Conservation (phyloP, 2,113 vertebrate species). For the Maccullochella peelii region DNA sequence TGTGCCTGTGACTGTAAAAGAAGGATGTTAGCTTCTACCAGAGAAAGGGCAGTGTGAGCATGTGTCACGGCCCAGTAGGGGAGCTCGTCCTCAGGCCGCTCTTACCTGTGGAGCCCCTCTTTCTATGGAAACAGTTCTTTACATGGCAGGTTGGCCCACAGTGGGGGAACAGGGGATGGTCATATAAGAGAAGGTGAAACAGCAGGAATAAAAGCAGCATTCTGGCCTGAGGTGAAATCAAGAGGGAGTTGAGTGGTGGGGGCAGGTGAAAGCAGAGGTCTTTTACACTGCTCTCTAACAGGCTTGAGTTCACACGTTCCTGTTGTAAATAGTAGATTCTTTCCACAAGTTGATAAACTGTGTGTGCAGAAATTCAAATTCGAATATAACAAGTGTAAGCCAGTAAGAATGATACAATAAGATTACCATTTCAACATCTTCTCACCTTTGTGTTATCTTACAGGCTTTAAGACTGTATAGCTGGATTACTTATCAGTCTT, state of each 20-base stretch:
- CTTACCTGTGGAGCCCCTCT: constrained; percentile 69
- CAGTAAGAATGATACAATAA: background rate
- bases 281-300: background rate
- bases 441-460: background rate
- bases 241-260: constrained; percentile 5
- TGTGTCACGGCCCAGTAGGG: constrained; percentile 55
- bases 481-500: background rate
- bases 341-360: background rate
- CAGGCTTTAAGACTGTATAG: background rate
- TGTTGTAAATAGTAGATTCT: background rate
- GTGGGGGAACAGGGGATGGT: constrained; percentile 53
- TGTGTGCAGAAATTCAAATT: background rate
- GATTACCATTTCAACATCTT: background rate
- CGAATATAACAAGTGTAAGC: background rate
- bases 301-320: background rate
- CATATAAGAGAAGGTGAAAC: constrained; percentile 74
- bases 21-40: constrained; percentile 33
- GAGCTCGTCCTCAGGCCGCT: constrained; percentile 71
- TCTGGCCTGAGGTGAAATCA: constrained; percentile 63
- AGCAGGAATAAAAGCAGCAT: constrained; percentile 67
- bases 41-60: constrained; percentile 57
- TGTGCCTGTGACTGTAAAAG: constrained; percentile 30
- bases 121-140: constrained; percentile 51
- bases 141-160: constrained; percentile 59
- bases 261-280: constrained; percentile 49